Percentiles rank a stretch among this genome's conserved stretches.
These are phyloP conservation scores for Scaptomyza montana DNA, from an alignment of 1,140 invertebrate species.

Conservation along the genomic window DNA sequence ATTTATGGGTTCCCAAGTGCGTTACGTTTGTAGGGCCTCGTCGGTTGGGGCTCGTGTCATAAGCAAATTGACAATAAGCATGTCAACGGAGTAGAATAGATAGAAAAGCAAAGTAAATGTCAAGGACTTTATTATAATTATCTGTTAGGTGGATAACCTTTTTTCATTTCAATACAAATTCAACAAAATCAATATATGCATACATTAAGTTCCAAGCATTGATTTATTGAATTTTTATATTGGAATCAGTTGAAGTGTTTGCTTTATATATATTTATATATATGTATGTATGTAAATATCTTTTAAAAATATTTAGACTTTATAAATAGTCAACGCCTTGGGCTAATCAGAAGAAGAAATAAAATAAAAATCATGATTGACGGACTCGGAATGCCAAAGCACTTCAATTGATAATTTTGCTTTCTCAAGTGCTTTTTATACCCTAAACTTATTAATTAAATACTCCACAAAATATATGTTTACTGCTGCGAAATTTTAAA, in stretches of 20 bases:
- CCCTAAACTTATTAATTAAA: neutral
- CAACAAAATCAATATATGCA: neutral
- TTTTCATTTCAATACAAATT: too few species aligned
- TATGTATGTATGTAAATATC: too few species aligned
- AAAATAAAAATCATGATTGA: neutral
- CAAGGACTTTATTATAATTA: too few species aligned
- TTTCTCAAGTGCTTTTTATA: conserved; percentile 1
- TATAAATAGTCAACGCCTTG: neutral
- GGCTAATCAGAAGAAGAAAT: conserved; percentile 19
- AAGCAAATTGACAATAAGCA: neutral
- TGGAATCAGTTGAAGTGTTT: neutral
- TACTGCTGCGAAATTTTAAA: too few species aligned
- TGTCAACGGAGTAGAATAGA: neutral
- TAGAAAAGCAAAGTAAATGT: too few species aligned
- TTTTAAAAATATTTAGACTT: neutral
- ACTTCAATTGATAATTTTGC: conserved; percentile 10
- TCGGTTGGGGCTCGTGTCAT: neutral
- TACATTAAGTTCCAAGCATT: too few species aligned
- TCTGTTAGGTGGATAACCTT: too few species aligned
- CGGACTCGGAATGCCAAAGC: conserved; percentile 2
- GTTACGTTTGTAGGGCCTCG: neutral
- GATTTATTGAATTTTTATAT: neutral
- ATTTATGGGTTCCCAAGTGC: neutral
- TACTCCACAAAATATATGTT: too few species aligned
- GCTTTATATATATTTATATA: neutral